phyloP scores from a whole-genome alignment of 2,113 vertebrate genomes.

The Turdus rufiventris region DNA sequence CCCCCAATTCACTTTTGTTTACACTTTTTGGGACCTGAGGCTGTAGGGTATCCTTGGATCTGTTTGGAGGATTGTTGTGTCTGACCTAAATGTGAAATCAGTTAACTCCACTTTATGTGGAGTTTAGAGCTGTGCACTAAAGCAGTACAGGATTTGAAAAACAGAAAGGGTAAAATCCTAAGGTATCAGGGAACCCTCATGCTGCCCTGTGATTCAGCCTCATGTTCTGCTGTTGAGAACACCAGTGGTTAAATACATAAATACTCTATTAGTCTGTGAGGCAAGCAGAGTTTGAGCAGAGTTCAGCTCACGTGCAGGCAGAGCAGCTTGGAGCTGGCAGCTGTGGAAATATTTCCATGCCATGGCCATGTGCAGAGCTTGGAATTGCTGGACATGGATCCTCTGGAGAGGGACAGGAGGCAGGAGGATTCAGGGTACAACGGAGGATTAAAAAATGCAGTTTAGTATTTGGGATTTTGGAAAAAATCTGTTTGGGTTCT shows the following conservation, averaged over 20 bases:
- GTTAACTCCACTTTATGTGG: rapidly evolving
- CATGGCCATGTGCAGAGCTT: rapidly evolving
- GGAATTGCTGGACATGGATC: background rate
- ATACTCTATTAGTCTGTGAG: rapidly evolving
- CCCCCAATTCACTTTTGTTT: background rate
- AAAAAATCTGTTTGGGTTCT: background rate
- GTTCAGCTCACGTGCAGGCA: background rate
- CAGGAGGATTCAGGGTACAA: background rate
- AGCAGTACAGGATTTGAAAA: background rate
- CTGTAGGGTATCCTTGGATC: background rate
- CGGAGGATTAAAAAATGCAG: background rate
- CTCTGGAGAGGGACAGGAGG: background rate
- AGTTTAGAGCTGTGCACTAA: no score
- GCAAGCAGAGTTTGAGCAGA: background rate
- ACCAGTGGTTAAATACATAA: background rate
- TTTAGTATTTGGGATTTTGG: background rate
- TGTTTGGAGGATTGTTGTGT: background rate
- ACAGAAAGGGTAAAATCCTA: background rate
- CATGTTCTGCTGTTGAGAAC: background rate
- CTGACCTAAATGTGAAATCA: background rate
- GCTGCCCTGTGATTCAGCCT: background rate
- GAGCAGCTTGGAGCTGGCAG: background rate
- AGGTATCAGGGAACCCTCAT: rapidly evolving
- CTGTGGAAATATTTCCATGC: rapidly evolving
- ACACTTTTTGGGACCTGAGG: rapidly evolving